Conservation (phyloP, 2,888 invertebrate genomes). For the Cephus rjabovi region DNA sequence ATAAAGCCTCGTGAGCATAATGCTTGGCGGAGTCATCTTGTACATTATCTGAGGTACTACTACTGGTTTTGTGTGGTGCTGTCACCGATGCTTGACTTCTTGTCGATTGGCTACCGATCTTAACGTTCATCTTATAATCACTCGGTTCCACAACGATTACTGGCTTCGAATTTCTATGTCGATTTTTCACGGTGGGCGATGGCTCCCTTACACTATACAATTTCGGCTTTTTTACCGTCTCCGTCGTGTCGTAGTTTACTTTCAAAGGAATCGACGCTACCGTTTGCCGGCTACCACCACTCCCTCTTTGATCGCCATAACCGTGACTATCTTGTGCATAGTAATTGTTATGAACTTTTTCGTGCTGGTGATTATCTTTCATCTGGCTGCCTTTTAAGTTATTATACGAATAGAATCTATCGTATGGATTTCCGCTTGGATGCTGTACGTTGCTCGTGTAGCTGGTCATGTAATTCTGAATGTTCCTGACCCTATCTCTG, state of each 20-base stretch:
- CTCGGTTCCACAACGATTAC: slow-evolving; percentile 49
- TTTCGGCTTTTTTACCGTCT: slow-evolving; percentile 7
- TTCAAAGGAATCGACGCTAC: slow-evolving; percentile 29
- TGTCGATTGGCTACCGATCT: slow-evolving; percentile 32
- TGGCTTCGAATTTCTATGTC: slow-evolving; percentile 38
- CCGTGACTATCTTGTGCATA: slow-evolving; percentile 11
- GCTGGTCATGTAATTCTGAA: slow-evolving; percentile 40
- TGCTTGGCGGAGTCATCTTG: background rate
- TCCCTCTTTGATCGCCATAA: background rate
- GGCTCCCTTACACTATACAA: background rate
- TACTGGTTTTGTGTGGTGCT: background rate
- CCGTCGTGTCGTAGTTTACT: slow-evolving; percentile 29
- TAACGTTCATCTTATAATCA: slow-evolving; percentile 41
- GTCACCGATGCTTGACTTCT: slow-evolving; percentile 1
- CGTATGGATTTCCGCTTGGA: slow-evolving; percentile 19
- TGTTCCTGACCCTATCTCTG: slow-evolving; percentile 35
- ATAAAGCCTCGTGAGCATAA: slow-evolving; percentile 19
- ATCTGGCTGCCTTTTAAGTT: background rate
- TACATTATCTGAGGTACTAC: background rate
- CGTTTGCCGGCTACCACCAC: slow-evolving; percentile 17
- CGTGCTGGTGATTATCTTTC: slow-evolving; percentile 28
- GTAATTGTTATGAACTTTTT: slow-evolving; percentile 43
- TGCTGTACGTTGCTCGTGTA: slow-evolving; percentile 28
- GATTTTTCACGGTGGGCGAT: background rate
- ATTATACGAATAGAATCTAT: slow-evolving; percentile 25